Percentiles rank a stretch among this genome's conserved stretches.
These are phyloP conservation scores for Micrasema longulum DNA, from an alignment of 1,140 invertebrate genomes.

Conservation along the genomic window DNA sequence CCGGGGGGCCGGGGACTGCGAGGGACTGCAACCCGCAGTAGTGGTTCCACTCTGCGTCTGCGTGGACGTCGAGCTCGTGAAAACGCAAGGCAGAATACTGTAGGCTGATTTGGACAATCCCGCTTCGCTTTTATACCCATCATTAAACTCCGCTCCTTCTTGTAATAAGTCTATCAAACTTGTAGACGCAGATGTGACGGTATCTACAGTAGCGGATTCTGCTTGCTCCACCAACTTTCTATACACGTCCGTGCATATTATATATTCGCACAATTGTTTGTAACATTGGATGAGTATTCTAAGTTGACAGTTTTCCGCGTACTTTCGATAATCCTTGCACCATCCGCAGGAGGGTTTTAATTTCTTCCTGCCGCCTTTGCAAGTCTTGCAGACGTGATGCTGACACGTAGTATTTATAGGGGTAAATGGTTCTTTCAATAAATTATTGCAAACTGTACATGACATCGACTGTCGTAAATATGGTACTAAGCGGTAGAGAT, in stretches of 20 bases:
- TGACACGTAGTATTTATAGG: conserved; percentile 86
- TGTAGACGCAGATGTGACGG: conserved; percentile 66
- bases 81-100: conserved; percentile 79
- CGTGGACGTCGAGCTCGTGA: conserved; percentile 76
- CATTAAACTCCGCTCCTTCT: conserved; percentile 82
- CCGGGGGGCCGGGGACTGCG: conserved; percentile 23
- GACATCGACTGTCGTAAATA: conserved; percentile 88
- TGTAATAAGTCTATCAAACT: conserved; percentile 81
- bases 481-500: conserved; percentile 84
- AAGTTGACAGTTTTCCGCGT: conserved; percentile 85
- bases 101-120: conserved; percentile 78
- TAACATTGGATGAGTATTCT: conserved; percentile 87
- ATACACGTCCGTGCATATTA: conserved; percentile 79
- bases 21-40: conserved; percentile 47
- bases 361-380: conserved; percentile 86
- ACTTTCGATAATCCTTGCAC: conserved; percentile 87
- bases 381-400: conserved; percentile 86
- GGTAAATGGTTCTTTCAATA: conserved; percentile 84
- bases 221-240: conserved; percentile 71
- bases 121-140: conserved; percentile 79
- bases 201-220: conserved; percentile 63
- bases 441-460: conserved; percentile 88
- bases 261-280: conserved; percentile 87
- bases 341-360: conserved; percentile 85
- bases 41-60: conserved; percentile 69